Base-by-base conservation (phyloP, 1,140 invertebrate species). In the Trichomalopsis sarcophagae region DNA sequence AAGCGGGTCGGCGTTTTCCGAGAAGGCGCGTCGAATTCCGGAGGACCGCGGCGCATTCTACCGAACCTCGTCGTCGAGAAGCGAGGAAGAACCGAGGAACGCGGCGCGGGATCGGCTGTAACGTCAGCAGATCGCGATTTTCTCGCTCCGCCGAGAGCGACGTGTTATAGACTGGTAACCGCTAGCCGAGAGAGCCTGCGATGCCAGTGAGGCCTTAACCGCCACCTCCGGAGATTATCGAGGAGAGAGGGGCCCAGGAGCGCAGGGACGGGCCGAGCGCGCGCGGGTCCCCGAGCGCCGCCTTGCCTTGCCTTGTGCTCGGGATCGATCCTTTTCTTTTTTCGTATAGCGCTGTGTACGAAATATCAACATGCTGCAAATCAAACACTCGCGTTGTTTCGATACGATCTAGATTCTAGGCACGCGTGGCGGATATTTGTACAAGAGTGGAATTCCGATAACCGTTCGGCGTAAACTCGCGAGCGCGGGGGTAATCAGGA, bases 51-150 rank as follows among this genome's bases (percentile, higher is more conserved):
- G 74, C 50, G 50, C 55, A 47, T 82, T 40, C 33, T 71, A 36
- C 33, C 9, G 27, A 33, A 27, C 68, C 27, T 33, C 47, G 74
- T 44, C 78, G 55, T 33, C 14, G 55, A 79, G 85, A 74, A 76
- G 83, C 68, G 27, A 7, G 62, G 75, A 21, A 76, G 83, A 80
- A 47, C 9, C 74, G 75, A 21, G 55, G n/a, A 62, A 11, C 81
- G 55, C 89, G 89, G 88, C 90, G 88, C 71, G 73, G 87, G 62
- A 47, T 30, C 62, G 55, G 86, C 87, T 86, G 89, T 89, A 89
- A 91, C 91, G 91, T 92, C 90, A 91, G 90, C 90, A 89, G 87
- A 89, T 90, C 88, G 87, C 89, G 89, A 92, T 90, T 78, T 78
- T 89, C 90, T 88, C 89, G 87, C 55, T 62, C 55, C 55, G 21